Base-by-base conservation (phyloP, 2,888 invertebrate species). In the Elmis aenea region DNA sequence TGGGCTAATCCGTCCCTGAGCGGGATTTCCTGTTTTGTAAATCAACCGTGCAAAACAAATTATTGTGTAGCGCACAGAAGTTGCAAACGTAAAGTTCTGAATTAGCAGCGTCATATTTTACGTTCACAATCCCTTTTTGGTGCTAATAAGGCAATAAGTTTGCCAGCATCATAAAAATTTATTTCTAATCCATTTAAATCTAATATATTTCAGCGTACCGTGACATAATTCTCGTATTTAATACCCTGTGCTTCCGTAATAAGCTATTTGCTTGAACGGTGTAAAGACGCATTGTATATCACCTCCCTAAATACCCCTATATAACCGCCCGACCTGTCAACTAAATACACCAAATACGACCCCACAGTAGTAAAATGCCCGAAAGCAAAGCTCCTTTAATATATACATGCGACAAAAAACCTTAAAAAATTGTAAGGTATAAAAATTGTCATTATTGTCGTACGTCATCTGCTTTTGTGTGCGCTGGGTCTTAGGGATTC, bases 361-460 rank as follows among this genome's bases (percentile, higher is more conserved):
- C 10, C 37, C 40, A 31, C 40, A 29, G 26, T 22, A 33, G 39
- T 33, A 31, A 42, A 43, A 33, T 33, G 39, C 28, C 33, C 33
- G 25, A 23, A 9, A 40, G 40, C 31, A 28, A 40, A 39, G 26
- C 36, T 23, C 38, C 34, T n/a, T 38, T 35, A 38, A 31, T 38
- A 25, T n/a, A n/a, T 15, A 26, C 28, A 33, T 18, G 42, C 28
- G 28, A 42, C 28, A 48, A 48, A 44, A 43, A 44, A 37, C 37
- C 28, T 48, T 50, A 55, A 56, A 55, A 54, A 50, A 51, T 36
- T 42, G 31, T 14, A 13, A 54, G 56, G 56, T 54, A 59, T 55
- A 58, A 59, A 60, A 61, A 58, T 59, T 57, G 58, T 59, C 60
- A 59, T 60, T 58, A 58, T 59, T 55, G 57, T 59, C 57, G 57